Evolutionary conservation across 2,113 vertebrate genomes (phyloP).

Genomic region (Oreocharis arfaki): DNA sequence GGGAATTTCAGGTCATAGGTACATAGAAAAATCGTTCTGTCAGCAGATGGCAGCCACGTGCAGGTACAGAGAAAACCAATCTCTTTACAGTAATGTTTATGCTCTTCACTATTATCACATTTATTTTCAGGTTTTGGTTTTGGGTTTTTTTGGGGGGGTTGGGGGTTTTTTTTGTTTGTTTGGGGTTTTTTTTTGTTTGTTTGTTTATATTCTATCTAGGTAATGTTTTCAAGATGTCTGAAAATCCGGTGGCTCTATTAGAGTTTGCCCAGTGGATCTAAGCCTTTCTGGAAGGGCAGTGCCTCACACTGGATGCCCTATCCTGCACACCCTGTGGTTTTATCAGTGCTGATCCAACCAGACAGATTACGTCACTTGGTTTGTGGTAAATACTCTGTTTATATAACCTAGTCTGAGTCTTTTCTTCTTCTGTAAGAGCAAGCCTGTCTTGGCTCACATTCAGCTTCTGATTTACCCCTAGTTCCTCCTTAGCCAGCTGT

Average conservation of each 20-base stretch:
- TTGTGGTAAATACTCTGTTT: background rate
- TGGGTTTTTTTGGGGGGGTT: no score
- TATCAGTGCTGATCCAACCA: background rate
- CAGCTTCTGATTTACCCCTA: background rate
- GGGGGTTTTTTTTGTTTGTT: no score
- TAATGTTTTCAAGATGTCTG: background rate
- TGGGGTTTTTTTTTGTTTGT: no score
- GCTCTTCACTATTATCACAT: background rate
- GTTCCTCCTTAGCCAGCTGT: background rate
- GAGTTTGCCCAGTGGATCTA: background rate
- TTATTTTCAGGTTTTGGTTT: background rate
- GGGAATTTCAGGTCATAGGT: background rate
- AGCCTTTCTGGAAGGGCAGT: background rate
- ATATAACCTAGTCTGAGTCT: background rate
- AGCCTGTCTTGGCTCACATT: background rate
- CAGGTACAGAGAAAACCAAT: background rate
- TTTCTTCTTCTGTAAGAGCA: background rate
- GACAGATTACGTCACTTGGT: background rate
- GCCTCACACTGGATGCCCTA: background rate
- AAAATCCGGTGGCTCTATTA: background rate
- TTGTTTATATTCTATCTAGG: background rate
- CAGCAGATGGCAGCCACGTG: background rate
- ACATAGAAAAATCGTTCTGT: background rate
- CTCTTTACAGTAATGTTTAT: background rate
- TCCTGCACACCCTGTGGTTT: background rate